Evolutionary conservation across 2,113 vertebrate genomes (phyloP), one percentile per base, ranked within the genome.

Genomic region (Nansenia antarctica): DNA sequence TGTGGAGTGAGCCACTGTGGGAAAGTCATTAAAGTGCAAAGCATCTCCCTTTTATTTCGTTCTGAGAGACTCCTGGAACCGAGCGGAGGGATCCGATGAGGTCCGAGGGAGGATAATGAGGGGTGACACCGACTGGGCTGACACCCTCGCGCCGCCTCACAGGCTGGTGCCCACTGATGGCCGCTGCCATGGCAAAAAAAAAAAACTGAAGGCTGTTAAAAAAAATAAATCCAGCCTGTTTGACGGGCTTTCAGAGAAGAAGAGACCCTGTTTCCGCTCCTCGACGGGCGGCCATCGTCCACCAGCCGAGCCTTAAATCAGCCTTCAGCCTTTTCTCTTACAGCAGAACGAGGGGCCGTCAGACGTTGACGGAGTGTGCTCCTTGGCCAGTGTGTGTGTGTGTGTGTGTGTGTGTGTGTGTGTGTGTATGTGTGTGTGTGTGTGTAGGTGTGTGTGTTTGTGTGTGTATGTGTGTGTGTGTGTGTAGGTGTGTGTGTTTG

Each of bases 1-100:
- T 85, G 83, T 85, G 65, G 29, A 49, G 82, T 82, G 79, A 71
- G 77, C 78, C 67, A 73, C 89, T 92, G 90, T 92, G 91, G 91
- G 91, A 92, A 92, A 90, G 90, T 89, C 87, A 92, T 92, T 92
- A 87, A 92, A 90, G 89, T 91, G 89, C 83, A 89, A 89, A 89
- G 86, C 81, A 84, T 87, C 84, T 60, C 86, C 64, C 84, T 80
- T 89, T 90, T 86, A 72, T 84, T 80, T 86, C 5, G 66, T 78
- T 83, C 72, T 78, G 79, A 79, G 73, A 73, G 83, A 81, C 64
- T 82, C 75, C 68, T 87, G 78, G 83, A 88, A 86, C n/a, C n/a
- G n/a, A n/a, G n/a, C n/a, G n/a, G 79, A 84, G 87, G 71, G 75
- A 70, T 80, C 81, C 75, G 70, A 69, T 30, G 70, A 79, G 81